Conservation (phyloP, 2,797 vertebrate genomes). For the Phalanger gymnotis region DNA sequence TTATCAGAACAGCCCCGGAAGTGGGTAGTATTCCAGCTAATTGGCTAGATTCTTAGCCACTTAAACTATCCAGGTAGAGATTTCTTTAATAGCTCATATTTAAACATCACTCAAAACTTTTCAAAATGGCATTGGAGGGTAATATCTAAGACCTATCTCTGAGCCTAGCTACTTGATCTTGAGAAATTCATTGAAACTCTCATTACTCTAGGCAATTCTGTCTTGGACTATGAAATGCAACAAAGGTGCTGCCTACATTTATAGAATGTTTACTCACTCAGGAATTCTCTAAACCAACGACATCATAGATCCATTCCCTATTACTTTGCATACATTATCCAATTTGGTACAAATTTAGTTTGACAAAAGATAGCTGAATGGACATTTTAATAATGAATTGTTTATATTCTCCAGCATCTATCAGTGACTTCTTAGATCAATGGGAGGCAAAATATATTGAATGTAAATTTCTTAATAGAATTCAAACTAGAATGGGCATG, state of each 20-base stretch:
- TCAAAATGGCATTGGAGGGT: background rate
- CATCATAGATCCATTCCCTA: background rate
- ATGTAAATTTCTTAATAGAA: background rate
- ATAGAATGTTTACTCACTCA: background rate
- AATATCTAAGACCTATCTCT: background rate
- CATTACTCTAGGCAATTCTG: background rate
- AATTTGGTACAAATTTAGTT: background rate
- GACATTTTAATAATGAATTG: background rate
- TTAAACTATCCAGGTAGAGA: background rate
- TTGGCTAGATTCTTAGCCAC: background rate
- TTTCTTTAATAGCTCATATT: background rate
- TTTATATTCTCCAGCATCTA: background rate
- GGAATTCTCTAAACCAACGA: background rate
- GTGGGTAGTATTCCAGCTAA: background rate
- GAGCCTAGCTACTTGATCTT: background rate
- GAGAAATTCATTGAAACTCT: background rate
- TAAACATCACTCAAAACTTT: background rate
- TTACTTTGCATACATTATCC: background rate
- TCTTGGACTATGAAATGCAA: background rate
- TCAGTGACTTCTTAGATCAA: background rate
- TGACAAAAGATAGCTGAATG: background rate
- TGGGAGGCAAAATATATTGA: background rate
- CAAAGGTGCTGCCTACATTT: background rate
- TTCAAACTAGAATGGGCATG: background rate
- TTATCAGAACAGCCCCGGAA: background rate